Conservation (phyloP, 1,140 invertebrate species). For the Pseudomyrmex gracilis region DNA sequence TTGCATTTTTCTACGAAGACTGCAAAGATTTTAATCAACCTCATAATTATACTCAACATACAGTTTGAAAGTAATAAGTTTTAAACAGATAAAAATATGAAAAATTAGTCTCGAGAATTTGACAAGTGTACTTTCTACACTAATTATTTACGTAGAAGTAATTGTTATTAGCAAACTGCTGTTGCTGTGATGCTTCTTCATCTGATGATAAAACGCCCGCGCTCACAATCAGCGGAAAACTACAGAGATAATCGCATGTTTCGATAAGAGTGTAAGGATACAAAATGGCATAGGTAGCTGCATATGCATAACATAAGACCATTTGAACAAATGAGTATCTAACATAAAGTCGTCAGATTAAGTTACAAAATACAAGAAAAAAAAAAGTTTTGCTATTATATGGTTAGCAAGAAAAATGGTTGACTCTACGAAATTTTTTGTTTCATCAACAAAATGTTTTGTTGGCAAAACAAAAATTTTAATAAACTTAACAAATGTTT, state of each 20-base stretch:
- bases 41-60: slow-evolving; percentile 76
- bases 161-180: not conserved
- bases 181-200: slow-evolving; percentile 35
- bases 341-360: too few species aligned
- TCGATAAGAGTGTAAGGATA: slow-evolving; percentile 70
- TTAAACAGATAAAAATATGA: slow-evolving; percentile 64
- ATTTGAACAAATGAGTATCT: too few species aligned
- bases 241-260: slow-evolving; percentile 76
- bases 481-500: too few species aligned
- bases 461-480: too few species aligned
- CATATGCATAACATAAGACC: too few species aligned
- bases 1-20: slow-evolving; percentile 66
- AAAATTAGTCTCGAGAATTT: not conserved
- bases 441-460: too few species aligned
- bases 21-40: slow-evolving; percentile 75
- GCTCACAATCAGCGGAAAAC: slow-evolving; percentile 76
- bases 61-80: slow-evolving; percentile 76
- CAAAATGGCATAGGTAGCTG: too few species aligned
- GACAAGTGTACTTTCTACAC: too few species aligned
- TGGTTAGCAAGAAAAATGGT: too few species aligned
- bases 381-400: too few species aligned
- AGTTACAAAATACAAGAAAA: too few species aligned
- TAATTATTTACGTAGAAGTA: not conserved
- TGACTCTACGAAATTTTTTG: too few species aligned
- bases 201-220: slow-evolving; percentile 80